These are phyloP conservation scores for Drosophila nr. medialis DNA, from an alignment of 2,888 invertebrate species.

Conservation along the genomic window DNA sequence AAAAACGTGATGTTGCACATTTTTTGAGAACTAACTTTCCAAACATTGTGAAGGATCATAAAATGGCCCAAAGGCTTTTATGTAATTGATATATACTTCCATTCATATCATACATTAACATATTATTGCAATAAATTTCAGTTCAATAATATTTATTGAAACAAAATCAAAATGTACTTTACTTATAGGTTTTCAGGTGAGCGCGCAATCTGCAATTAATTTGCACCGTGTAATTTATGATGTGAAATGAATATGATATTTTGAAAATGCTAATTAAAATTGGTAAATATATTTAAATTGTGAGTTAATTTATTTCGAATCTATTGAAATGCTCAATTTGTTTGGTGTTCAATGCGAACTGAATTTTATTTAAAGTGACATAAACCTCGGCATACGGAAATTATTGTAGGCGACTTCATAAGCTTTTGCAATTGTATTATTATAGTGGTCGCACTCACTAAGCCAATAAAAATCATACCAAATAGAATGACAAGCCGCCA, in stretches of 20 bases:
- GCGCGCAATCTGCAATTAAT: background rate
- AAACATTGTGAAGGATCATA: background rate
- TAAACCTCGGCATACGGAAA: background rate
- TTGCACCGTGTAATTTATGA: slow-evolving; percentile 19
- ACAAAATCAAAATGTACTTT: background rate
- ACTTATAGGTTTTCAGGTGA: background rate
- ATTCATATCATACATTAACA: background rate
- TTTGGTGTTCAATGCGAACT: background rate
- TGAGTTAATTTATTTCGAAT: background rate
- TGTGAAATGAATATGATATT: background rate
- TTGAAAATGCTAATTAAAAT: slow-evolving; percentile 11
- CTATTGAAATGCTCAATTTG: background rate
- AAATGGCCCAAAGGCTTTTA: background rate
- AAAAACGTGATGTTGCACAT: slow-evolving; percentile 40
- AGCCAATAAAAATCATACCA: slow-evolving; percentile 69
- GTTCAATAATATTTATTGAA: background rate
- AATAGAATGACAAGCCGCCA: slow-evolving; percentile 66
- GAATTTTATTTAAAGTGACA: background rate
- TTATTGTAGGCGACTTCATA: background rate
- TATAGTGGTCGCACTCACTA: slow-evolving; percentile 29
- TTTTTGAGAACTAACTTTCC: slow-evolving; percentile 8
- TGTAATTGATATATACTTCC: background rate
- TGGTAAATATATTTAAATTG: background rate
- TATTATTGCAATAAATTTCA: background rate
- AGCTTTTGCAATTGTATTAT: slow-evolving; percentile 12